Base-by-base conservation (phyloP, 2,888 invertebrate species). In the Listrodromus nycthemerus region DNA sequence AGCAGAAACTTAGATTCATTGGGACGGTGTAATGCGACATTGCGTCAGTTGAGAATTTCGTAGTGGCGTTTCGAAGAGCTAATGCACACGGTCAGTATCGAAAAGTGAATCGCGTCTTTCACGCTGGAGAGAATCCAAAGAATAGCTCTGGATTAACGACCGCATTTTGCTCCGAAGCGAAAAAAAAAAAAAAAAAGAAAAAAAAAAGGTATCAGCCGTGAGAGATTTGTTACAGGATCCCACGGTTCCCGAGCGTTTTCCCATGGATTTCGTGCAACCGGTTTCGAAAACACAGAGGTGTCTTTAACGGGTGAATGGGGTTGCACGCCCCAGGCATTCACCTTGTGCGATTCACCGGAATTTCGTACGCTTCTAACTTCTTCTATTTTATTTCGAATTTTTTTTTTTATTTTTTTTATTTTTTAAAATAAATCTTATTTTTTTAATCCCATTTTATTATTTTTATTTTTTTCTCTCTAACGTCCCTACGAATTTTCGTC, bases 261-360 rank as follows among this genome's bases (percentile, higher is more conserved):
- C 89, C 88, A 90, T 89, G 90, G 89, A 89, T 89, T 89, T 89
- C 88, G 84, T 84, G 88, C 86, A 89, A 90, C 90, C 90, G 89
- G 90, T 90, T 89, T 87, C 88, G 86, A 88, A 90, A 90, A 89
- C 87, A 85, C 85, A 87, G 85, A 90, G 87, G 84, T 85, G 87
- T 86, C 85, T 88, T 87, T 87, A 87, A 88, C 87, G 88, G 87
- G 85, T 89, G 89, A 89, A 90, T 90, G 88, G 87, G 79, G 86
- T 87, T 85, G 85, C 84, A 85, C 73, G 86, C 78, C 83, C 70
- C 55, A 77, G 89, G 86, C 90, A 88, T 89, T 90, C 88, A 89
- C 89, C 89, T 89, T 86, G 77, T 84, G 88, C 87, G 87, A 87
- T 88, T 89, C 78, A 70, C 86, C 52, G 79, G 52, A 70, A 77